Conservation (phyloP, 2,797 vertebrate genomes). For the Pyrocephalus nanus region DNA sequence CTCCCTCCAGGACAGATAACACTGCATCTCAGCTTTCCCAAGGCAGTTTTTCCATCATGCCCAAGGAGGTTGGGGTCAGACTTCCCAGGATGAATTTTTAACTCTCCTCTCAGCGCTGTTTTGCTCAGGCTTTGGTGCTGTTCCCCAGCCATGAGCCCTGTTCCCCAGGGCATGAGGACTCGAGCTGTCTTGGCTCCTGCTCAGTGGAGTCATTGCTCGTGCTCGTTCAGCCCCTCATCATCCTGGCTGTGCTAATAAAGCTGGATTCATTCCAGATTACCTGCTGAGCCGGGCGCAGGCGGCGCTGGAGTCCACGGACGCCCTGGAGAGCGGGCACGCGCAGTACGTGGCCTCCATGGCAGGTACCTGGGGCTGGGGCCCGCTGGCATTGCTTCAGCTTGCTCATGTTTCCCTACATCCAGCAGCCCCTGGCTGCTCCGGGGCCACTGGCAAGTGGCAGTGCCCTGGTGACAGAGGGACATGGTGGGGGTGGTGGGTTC, state of each 20-base stretch:
- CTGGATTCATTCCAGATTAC: slow-evolving; percentile 82
- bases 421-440: rapidly evolving
- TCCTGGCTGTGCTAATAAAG: rapidly evolving
- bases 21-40: neutral
- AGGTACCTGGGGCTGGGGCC: slow-evolving; percentile 76
- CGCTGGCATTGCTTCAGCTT: neutral
- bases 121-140: neutral
- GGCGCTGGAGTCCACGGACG: slow-evolving; percentile 82
- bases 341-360: slow-evolving; percentile 84
- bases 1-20: rapidly evolving
- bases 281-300: slow-evolving; percentile 89
- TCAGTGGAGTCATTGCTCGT: rapidly evolving
- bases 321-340: slow-evolving; percentile 85
- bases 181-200: neutral
- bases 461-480: neutral
- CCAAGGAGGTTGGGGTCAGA: rapidly evolving
- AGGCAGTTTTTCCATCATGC: neutral
- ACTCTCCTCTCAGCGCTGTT: neutral
- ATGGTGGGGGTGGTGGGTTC: neutral
- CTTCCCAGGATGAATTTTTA: neutral
- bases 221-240: rapidly evolving
- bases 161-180: neutral
- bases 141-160: neutral
- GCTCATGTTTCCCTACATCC: neutral
- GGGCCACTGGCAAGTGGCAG: rapidly evolving